Evolutionary conservation across 2,797 vertebrate species (phyloP).

Genomic region (Liasis olivaceus): DNA sequence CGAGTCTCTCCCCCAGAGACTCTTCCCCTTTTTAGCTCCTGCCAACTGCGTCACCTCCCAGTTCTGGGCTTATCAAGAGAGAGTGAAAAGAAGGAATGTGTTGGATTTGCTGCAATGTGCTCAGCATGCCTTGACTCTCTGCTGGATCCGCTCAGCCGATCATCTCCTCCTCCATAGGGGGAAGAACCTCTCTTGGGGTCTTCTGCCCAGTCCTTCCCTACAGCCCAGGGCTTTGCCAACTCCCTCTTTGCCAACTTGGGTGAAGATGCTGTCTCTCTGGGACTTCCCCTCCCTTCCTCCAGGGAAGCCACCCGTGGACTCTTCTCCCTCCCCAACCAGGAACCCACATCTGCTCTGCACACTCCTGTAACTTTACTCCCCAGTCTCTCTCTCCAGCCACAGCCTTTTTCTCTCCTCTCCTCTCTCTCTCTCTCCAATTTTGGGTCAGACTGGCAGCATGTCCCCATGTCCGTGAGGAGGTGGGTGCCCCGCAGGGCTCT

Average conservation of each 20-base stretch:
- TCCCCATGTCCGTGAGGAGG: neutral
- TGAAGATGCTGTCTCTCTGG: neutral
- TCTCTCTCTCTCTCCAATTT: neutral
- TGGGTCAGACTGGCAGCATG: neutral
- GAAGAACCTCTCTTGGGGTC: neutral
- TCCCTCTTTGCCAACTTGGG: neutral
- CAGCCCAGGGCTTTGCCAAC: neutral
- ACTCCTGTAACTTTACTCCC: neutral
- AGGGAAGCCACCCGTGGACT: neutral
- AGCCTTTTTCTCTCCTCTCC: neutral
- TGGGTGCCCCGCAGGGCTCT: too few relatives aligned
- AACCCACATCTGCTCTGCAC: neutral
- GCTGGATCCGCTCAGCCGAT: too few relatives aligned
- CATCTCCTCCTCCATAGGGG: too few relatives aligned
- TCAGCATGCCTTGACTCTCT: too few relatives aligned
- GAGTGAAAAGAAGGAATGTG: too few relatives aligned
- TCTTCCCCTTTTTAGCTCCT: too few relatives aligned
- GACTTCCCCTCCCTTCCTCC: neutral
- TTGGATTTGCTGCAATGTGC: too few relatives aligned
- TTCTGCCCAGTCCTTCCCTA: too few relatives aligned
- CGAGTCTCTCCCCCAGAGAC: too few relatives aligned
- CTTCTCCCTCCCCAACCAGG: neutral
- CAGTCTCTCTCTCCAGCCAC: neutral
- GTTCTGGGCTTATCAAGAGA: too few relatives aligned
- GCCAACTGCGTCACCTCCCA: too few relatives aligned